Conservation (phyloP, 37 sponge, comb jelly and placozoan species). For the Halisarca cf. caerulea region DNA sequence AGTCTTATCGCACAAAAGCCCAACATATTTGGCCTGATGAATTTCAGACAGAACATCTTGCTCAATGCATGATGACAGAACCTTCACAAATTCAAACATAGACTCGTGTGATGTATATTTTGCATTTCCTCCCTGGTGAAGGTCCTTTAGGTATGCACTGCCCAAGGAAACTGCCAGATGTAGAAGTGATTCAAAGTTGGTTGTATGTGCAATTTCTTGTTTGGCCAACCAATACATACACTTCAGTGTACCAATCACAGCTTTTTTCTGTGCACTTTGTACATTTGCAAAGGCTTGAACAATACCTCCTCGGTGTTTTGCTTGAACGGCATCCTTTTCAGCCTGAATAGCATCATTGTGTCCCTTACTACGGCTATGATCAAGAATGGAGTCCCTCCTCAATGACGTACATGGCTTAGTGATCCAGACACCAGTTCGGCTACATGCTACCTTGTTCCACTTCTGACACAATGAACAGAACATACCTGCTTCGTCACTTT, state of each 20-base stretch:
- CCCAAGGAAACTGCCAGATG: constrained; percentile 16
- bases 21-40: not conserved
- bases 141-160: not conserved
- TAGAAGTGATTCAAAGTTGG: constrained; percentile 30
- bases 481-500: not conserved
- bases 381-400: constrained; percentile 2
- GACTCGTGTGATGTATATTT: constrained; percentile 26
- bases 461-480: not conserved
- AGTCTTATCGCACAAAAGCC: constrained; percentile 29
- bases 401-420: constrained; percentile 9
- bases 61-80: constrained; percentile 26
- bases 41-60: not conserved
- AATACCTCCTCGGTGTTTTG: not conserved
- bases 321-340: not conserved
- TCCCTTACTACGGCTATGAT: not conserved
- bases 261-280: not conserved
- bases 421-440: constrained; percentile 17
- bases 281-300: not conserved
- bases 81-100: constrained; percentile 16
- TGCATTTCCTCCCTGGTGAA: not conserved
- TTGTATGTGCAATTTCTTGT: constrained; percentile 27
- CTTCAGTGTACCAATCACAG: constrained; percentile 21
- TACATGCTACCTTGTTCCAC: not conserved
- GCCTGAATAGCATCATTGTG: constrained; percentile 14
- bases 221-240: constrained; percentile 41